Conservation (phyloP, 2,113 vertebrate species). For the Kobus ellipsiprymnus region DNA sequence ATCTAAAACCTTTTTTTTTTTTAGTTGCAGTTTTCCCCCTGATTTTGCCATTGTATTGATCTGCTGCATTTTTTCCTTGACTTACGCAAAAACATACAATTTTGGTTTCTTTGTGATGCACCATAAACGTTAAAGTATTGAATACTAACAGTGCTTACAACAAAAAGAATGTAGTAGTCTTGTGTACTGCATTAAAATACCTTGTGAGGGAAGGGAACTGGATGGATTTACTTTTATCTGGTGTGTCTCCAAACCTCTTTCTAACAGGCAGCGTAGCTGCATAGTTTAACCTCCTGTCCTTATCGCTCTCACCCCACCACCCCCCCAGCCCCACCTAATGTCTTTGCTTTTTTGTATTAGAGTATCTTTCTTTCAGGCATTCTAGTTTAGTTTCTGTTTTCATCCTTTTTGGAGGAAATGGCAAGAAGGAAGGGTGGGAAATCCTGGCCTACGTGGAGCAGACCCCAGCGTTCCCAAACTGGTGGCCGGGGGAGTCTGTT, state of each 20-base stretch:
- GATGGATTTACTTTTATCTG: neutral
- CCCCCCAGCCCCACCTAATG: neutral
- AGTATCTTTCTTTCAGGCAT: neutral
- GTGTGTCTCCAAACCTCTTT: neutral
- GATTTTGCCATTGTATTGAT: slow-evolving; percentile 34
- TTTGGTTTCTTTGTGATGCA: slow-evolving; percentile 28
- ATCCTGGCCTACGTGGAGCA: neutral
- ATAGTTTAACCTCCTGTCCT: neutral
- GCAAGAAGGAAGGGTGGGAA: neutral
- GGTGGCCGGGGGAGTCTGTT: neutral
- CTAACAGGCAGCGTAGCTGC: neutral
- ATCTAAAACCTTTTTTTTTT: neutral
- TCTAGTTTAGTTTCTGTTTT: neutral
- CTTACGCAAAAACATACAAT: neutral
- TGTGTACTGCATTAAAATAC: neutral
- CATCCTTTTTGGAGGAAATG: neutral
- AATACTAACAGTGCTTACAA: neutral
- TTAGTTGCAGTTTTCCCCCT: neutral
- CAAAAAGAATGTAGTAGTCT: neutral
- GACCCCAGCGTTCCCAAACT: neutral
- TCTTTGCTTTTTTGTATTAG: neutral
- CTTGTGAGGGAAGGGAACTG: neutral
- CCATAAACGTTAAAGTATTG: neutral
- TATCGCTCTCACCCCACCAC: neutral
- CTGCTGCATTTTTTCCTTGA: neutral